Base-by-base conservation (phyloP, 2,888 invertebrate species). In the Drosophila paranaensis region DNA sequence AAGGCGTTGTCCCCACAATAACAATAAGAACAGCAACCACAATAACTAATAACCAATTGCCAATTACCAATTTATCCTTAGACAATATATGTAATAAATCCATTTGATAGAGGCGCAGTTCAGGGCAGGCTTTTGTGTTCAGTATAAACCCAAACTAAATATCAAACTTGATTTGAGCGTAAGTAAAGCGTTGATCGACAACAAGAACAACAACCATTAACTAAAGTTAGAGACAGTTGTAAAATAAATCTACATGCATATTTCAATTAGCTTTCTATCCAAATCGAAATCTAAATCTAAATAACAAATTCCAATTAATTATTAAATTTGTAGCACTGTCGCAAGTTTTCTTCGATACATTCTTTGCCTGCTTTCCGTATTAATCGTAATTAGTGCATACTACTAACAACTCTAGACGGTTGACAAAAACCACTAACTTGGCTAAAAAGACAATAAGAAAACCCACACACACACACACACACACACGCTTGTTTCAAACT, bases 41-140 rank as follows among this genome's bases (percentile, higher is more conserved):
- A 48, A 48, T 25, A 30, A 30, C 30, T n/a, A 30, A 48, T 48
- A n/a, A 30, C 11, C 14, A 50, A 25, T 37, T 50, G n/a, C 16
- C 33, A 50, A 50, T 50, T 54, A 42, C 54, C 40, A 55, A 66
- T 56, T 64, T 71, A 71, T 58, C 30, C 46, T 66, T 54, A 77
- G 71, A 56, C 54, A 65, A 77, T 57, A 16, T 35, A 50, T 50
- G 6, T 30, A 30, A 46, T 14, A 48, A n/a, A 76, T 72, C 63
- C 40, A 56, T 72, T 80, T 57, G 10, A 48, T 78, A 81, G 82
- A 83, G 74, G 72, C 81, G 75, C 83, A 84, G 74, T 65, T 67
- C 79, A 79, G 82, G 79, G 82, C 79, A 79, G 79, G 79, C 79
- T 74, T 79, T 71, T 80, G 79, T 79, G 75, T 76, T 78, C 74